phyloP scores from a whole-genome alignment of 2,113 vertebrate species.

The Micronycteris hirsuta region DNA sequence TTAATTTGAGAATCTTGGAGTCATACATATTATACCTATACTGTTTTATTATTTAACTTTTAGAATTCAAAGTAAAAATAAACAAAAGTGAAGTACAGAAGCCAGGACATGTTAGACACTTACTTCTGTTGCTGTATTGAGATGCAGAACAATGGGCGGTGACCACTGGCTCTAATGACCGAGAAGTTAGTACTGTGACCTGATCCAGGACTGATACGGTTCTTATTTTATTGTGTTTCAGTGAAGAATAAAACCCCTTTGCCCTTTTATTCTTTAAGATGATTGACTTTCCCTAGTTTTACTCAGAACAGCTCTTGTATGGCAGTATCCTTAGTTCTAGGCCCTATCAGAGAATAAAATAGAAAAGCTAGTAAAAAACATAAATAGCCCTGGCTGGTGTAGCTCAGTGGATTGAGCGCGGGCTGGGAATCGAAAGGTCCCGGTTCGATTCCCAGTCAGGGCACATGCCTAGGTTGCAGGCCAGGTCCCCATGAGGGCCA shows the following conservation, averaged over 20 bases:
- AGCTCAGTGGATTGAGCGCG: no score
- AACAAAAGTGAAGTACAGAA: neutral
- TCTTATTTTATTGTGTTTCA: neutral
- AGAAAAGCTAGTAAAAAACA: neutral
- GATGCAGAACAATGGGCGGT: neutral
- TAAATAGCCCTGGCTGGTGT: no score
- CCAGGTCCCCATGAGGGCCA: no score
- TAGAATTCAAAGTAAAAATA: slow-evolving; percentile 15
- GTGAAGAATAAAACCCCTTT: neutral
- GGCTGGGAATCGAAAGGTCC: no score
- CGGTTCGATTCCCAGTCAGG: no score
- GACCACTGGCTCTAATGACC: neutral
- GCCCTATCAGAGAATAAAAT: neutral
- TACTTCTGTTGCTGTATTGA: neutral
- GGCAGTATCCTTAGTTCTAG: neutral
- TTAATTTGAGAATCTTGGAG: neutral
- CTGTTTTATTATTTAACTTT: neutral
- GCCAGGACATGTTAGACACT: neutral
- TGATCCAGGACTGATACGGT: neutral
- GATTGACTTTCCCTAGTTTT: neutral
- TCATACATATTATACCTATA: neutral
- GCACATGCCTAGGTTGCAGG: no score
- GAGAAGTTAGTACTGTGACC: neutral
- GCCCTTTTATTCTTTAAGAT: neutral
- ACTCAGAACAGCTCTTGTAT: neutral